Conservation (phyloP, 1,140 invertebrate species). For the Teleogryllus occipitalis region DNA sequence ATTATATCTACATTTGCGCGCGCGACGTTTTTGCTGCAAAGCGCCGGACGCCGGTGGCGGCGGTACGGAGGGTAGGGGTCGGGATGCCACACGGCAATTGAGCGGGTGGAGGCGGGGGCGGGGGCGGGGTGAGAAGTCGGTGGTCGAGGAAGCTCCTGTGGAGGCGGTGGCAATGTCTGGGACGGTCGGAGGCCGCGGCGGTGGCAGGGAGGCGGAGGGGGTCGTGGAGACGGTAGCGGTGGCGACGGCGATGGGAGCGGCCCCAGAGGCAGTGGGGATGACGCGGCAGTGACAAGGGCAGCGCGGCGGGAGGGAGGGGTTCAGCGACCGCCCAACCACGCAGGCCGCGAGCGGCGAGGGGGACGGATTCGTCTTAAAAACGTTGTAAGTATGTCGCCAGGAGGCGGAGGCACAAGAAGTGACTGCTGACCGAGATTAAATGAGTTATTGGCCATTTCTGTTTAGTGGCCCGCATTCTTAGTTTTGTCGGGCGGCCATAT, state of each 20-base stretch:
- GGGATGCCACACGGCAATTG: not conserved
- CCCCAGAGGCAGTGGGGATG: too few species aligned
- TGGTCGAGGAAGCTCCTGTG: not conserved
- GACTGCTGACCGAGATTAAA: slow-evolving; percentile 1
- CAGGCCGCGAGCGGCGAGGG: not conserved
- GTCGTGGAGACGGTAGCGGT: too few species aligned
- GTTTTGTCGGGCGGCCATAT: not conserved
- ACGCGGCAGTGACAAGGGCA: too few species aligned
- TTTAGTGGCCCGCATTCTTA: not conserved
- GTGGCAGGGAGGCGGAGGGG: too few species aligned
- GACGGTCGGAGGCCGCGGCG: too few species aligned
- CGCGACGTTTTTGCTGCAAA: too few species aligned
- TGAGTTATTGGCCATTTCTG: slow-evolving; percentile 4
- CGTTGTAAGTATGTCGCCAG: slow-evolving; percentile 3
- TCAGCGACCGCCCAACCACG: not conserved
- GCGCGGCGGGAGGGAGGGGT: not conserved
- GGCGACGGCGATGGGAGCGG: too few species aligned
- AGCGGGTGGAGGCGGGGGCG: not conserved
- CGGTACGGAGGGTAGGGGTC: too few species aligned
- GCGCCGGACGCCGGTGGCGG: too few species aligned
- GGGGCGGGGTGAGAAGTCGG: too few species aligned
- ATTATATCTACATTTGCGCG: too few species aligned
- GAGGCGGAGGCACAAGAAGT: not conserved
- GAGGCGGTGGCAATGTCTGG: too few species aligned
- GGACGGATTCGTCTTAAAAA: slow-evolving; percentile 4